These are phyloP conservation scores for Echinarachnius parma DNA, from an alignment of 53 echinoderm and acorn worm species.

Conservation along the genomic window DNA sequence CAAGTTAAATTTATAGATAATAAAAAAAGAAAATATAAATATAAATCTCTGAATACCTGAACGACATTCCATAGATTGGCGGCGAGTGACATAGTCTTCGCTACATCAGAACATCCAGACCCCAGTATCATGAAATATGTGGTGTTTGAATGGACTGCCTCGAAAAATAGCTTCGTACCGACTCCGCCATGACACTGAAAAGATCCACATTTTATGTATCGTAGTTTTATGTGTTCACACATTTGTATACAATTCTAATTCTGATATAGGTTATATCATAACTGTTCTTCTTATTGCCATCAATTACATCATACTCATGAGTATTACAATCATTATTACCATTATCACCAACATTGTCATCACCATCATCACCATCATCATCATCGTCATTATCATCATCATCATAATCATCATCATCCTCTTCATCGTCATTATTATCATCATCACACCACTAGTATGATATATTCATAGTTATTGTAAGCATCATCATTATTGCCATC, in stretches of 20 bases:
- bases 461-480: too few relatives aligned
- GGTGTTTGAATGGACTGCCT: constrained; percentile 64
- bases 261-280: too few relatives aligned
- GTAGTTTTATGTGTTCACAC: too few relatives aligned
- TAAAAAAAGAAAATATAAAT: too few relatives aligned
- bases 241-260: too few relatives aligned
- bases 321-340: background rate
- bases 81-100: constrained; percentile 72
- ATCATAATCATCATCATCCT: constrained; percentile 11
- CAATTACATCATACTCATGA: background rate
- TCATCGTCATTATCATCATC: constrained; percentile 8
- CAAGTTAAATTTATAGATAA: too few relatives aligned
- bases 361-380: constrained; percentile 28
- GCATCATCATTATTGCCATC: background rate
- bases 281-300: too few relatives aligned
- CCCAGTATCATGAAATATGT: constrained; percentile 66
- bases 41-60: too few relatives aligned
- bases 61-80: constrained; percentile 80
- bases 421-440: background rate
- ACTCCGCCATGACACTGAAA: constrained; percentile 72
- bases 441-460: too few relatives aligned
- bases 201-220: too few relatives aligned
- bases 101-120: constrained; percentile 71
- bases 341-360: constrained; percentile 22
- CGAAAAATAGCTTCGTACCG: constrained; percentile 71